Evolutionary conservation across 2,888 invertebrate genomes (phyloP), one percentile per base, ranked within the genome.

Genomic region (Agrochola lota): DNA sequence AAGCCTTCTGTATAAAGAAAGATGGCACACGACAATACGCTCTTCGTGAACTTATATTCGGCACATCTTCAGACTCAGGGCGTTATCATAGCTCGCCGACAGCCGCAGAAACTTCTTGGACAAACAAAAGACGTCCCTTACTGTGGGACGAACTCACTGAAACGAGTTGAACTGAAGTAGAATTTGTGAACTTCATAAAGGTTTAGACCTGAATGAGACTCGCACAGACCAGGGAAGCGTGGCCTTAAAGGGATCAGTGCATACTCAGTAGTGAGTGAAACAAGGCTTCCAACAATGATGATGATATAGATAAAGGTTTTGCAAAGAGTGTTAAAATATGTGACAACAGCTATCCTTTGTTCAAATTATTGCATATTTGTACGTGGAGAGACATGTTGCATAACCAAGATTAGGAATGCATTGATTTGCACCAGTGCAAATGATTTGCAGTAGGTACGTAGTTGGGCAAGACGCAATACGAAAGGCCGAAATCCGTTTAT

Each of bases 101-200:
- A 85, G 64, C 79, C 80, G 62, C 87, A 79, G 76, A 73, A 81
- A 80, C 79, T 81, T 84, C 84, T 70, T 74, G 68, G 70, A 73
- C 73, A 77, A 83, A 88, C 78, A 86, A 84, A 64, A 80, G 60
- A 75, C 12, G 55, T n/a, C 80, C 75, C 67, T 17, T 80, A 87
- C 87, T 68, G n/a, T 30, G 12, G 26, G 20, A 80, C 0, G 6
- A 85, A 79, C 73, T 81, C 80, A 78, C 85, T 55, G 2, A 7
- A 63, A 40, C 3, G 35, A 23, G 40, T 2, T 30, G 11, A n/a
- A 66, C 12, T 49, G 9, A 23, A 8, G 15, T 40, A 23, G 7
- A 26, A 15, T 55, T 49, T 26, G 12, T 40, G 4, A 66, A 66
- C 30, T 71, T 40, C 23, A 55, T 57, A 30, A 17, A 46, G 55